phyloP scores from a whole-genome alignment of 64 coral and sea anemone species.

The Dendronephthya gigantea region DNA sequence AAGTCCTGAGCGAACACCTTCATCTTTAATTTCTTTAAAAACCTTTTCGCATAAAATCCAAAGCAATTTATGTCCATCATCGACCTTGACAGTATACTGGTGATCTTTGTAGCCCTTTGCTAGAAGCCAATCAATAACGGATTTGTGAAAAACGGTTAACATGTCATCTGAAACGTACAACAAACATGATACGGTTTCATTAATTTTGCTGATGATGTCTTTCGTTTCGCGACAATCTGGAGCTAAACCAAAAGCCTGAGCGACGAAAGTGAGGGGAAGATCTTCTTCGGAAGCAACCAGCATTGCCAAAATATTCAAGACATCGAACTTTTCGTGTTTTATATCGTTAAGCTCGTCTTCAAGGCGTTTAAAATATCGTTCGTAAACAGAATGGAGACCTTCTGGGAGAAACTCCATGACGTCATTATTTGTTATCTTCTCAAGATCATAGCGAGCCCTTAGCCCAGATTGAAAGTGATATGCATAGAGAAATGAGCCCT shows the following conservation, averaged over 20 bases:
- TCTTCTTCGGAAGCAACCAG: slow-evolving; percentile 33
- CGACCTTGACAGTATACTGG: slow-evolving; percentile 36
- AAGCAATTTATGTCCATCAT: slow-evolving; percentile 28
- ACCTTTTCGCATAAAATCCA: slow-evolving; percentile 15
- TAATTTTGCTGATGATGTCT: slow-evolving; percentile 2
- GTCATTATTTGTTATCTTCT: background rate
- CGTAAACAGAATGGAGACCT: slow-evolving; percentile 47
- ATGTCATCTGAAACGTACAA: slow-evolving; percentile 37
- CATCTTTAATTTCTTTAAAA: slow-evolving; percentile 19
- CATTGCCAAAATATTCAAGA: slow-evolving; percentile 36
- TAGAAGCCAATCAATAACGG: slow-evolving; percentile 56
- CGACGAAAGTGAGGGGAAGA: slow-evolving; percentile 45
- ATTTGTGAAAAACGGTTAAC: slow-evolving; percentile 61
- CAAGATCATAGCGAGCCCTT: background rate
- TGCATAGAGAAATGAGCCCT: slow-evolving; percentile 58
- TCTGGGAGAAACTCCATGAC: slow-evolving; percentile 19
- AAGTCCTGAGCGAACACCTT: background rate
- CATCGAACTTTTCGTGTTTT: background rate
- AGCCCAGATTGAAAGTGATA: slow-evolving; percentile 39
- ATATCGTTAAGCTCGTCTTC: slow-evolving; percentile 13
- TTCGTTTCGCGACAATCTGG: background rate
- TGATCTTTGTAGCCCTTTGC: slow-evolving; percentile 22
- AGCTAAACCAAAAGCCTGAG: slow-evolving; percentile 32
- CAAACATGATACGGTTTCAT: slow-evolving; percentile 29
- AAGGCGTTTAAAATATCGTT: slow-evolving; percentile 40